A percentile compares a stretch with the other conserved stretches of the same genome.
These are phyloP conservation scores for Orestias chungarensis DNA, from an alignment of 2,797 vertebrate genomes.

Conservation along the genomic window DNA sequence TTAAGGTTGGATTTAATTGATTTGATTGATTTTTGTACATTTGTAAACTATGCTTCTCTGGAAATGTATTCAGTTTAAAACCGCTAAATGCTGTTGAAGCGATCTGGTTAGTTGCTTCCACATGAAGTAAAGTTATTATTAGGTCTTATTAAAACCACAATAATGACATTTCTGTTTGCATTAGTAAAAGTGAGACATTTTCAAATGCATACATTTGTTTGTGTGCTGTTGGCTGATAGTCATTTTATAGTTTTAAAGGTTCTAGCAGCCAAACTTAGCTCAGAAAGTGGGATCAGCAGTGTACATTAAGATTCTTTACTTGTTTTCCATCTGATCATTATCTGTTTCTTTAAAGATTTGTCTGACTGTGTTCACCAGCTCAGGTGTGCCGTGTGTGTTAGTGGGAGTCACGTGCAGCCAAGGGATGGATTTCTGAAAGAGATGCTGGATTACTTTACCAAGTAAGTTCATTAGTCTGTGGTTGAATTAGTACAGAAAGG, in stretches of 20 bases:
- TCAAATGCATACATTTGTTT: not conserved
- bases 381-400: constrained; percentile 71
- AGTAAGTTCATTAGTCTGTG: constrained; percentile 49
- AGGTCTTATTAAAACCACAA: too few species aligned
- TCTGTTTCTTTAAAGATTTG: not conserved
- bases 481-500: not conserved
- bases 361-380: constrained; percentile 54
- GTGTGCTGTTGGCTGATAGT: not conserved
- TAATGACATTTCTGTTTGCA: not conserved
- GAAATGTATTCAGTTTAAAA: not conserved
- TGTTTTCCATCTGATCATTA: not conserved
- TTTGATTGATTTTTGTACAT: not conserved
- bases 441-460: constrained; percentile 20
- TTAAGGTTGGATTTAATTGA: constrained; percentile 55
- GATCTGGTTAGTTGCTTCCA: not conserved
- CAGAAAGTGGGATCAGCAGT: not conserved
- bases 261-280: not conserved
- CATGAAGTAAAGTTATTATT: not conserved
- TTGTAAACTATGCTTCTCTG: not conserved
- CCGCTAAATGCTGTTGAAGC: not conserved
- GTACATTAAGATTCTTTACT: not conserved
- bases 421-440: constrained; percentile 49
- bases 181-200: not conserved
- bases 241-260: not conserved
- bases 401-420: constrained; percentile 73